phyloP scores from a whole-genome alignment of 2,113 vertebrate species.

The Siphamia tubifer region DNA sequence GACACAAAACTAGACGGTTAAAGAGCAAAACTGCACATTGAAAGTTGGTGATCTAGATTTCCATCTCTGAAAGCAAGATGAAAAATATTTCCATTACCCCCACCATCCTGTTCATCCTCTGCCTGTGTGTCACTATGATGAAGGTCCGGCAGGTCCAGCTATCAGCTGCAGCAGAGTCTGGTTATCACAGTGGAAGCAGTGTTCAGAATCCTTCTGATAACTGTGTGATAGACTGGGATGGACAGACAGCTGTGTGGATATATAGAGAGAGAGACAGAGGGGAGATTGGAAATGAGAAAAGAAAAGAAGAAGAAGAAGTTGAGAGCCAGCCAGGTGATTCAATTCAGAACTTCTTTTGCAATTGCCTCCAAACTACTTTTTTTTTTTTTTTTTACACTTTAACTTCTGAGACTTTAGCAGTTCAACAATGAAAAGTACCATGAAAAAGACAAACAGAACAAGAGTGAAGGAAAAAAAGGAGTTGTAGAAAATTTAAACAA shows the following conservation, averaged over 20 bases:
- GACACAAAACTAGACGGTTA: background rate
- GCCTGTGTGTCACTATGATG: conserved; percentile 25
- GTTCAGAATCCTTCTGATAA: conserved; percentile 50
- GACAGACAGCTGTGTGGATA: conserved; percentile 26
- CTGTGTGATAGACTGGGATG: conserved; percentile 28
- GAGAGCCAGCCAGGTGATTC: conserved; percentile 17
- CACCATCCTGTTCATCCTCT: background rate
- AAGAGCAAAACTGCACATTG: background rate
- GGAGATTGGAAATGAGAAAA: conserved; percentile 32
- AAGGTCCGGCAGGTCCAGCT: conserved; percentile 51
- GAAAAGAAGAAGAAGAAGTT: conserved; percentile 18
- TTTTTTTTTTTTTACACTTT: background rate
- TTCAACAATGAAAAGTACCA: no score
- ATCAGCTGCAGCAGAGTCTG: conserved; percentile 54
- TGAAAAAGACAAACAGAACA: no score
- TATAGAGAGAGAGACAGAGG: conserved; percentile 19
- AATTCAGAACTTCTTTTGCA: conserved; percentile 17
- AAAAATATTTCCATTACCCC: conserved; percentile 43
- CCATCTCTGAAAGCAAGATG: background rate
- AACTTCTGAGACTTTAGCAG: no score
- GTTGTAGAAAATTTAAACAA: no score
- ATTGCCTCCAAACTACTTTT: background rate
- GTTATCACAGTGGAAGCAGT: conserved; percentile 50
- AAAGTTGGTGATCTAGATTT: background rate
- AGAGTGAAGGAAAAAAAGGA: no score